These are phyloP conservation scores for Frieseomelitta varia DNA, from an alignment of 1,140 invertebrate species.

Conservation along the genomic window DNA sequence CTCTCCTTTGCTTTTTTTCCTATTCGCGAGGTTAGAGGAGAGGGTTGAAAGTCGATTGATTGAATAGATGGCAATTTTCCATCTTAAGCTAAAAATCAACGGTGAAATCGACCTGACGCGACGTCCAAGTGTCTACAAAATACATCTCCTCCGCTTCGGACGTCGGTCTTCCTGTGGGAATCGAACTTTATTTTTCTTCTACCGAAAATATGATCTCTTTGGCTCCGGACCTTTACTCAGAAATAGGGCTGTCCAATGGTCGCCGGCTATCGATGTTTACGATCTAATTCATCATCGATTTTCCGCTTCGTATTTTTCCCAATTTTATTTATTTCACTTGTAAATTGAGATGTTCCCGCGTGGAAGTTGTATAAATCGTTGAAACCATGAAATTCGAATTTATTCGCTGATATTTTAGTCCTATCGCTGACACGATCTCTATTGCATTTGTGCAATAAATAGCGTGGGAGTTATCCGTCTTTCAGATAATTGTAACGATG, in stretches of 20 bases:
- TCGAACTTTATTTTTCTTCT: not conserved
- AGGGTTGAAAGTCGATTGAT: not conserved
- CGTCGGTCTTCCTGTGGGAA: not conserved
- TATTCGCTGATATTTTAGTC: not conserved
- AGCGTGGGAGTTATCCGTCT: not conserved
- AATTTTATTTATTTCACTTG: not conserved
- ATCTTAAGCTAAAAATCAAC: not conserved
- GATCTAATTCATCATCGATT: not conserved
- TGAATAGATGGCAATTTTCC: conserved; percentile 20
- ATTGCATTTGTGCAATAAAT: not conserved
- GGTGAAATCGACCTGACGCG: not conserved
- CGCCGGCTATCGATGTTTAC: too few species aligned
- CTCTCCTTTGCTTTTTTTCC: not conserved
- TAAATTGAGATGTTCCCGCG: not conserved
- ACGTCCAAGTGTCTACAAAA: not conserved
- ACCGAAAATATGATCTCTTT: not conserved
- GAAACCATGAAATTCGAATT: not conserved
- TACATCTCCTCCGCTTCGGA: not conserved
- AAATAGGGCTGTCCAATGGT: rapidly evolving
- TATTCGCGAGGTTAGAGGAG: not conserved
- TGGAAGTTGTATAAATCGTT: not conserved
- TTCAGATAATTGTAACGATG: not conserved
- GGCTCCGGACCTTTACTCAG: not conserved
- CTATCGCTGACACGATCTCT: not conserved
- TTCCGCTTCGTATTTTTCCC: not conserved